Conservation (phyloP, 2,113 vertebrate species). For the Procapra przewalskii region DNA sequence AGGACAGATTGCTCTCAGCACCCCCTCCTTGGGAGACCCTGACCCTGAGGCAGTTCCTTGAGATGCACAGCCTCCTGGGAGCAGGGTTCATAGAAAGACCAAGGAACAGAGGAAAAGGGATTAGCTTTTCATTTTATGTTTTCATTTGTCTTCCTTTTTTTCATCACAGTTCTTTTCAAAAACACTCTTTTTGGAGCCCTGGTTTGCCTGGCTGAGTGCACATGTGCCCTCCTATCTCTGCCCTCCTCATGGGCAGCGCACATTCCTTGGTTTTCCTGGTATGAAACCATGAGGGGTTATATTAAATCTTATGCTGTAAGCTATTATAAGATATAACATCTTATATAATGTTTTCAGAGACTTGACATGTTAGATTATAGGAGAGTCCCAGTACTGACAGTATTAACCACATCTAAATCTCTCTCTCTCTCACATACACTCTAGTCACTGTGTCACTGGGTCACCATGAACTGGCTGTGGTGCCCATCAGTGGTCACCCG, state of each 20-base stretch:
- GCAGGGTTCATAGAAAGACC: neutral
- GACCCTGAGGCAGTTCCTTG: neutral
- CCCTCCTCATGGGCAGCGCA: neutral
- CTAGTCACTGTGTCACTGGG: neutral
- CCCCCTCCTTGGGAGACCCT: accelerated
- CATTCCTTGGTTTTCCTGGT: neutral
- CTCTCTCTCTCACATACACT: neutral
- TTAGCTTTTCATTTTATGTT: neutral
- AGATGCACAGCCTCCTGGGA: neutral
- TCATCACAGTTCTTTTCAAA: neutral
- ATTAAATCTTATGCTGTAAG: neutral
- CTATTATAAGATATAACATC: neutral
- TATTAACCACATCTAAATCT: neutral
- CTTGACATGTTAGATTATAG: neutral
- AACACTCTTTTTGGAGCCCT: neutral
- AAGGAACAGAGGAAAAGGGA: neutral
- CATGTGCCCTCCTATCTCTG: neutral
- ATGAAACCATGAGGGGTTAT: neutral
- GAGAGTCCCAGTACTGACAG: neutral
- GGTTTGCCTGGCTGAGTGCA: neutral
- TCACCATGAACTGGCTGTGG: neutral
- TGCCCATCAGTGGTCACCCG: neutral
- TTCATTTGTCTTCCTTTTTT: neutral
- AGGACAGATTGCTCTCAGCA: neutral
- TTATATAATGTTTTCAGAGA: neutral